Conservation (phyloP, 2,113 vertebrate species). For the Panthera tigris region DNA sequence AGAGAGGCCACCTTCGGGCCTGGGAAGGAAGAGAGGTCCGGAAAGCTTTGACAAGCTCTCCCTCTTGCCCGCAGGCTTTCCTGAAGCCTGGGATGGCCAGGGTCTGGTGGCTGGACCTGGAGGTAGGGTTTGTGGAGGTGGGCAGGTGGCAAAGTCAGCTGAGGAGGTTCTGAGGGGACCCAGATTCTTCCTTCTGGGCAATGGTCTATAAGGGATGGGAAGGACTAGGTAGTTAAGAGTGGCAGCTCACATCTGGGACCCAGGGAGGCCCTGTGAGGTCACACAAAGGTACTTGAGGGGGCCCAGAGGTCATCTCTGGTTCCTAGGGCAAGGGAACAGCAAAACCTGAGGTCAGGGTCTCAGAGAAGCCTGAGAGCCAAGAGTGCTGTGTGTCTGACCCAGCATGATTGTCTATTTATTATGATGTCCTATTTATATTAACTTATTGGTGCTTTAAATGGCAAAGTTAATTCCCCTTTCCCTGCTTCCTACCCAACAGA, state of each 20-base stretch:
- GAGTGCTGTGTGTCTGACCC: conserved; percentile 10
- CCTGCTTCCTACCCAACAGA: background rate
- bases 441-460: conserved; percentile 81
- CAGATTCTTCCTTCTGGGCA: background rate
- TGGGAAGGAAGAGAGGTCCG: background rate
- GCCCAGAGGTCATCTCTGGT: background rate
- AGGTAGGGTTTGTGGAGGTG: background rate
- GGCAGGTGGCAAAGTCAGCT: conserved; percentile 2
- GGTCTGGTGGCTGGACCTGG: background rate
- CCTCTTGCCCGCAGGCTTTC: background rate
- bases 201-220: background rate
- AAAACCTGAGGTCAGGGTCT: conserved; percentile 57
- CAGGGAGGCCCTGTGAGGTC: background rate
- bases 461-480: conserved; percentile 48
- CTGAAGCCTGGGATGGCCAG: background rate
- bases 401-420: conserved; percentile 76
- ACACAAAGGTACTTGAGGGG: conserved; percentile 30
- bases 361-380: background rate
- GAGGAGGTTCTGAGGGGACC: background rate
- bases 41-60: background rate
- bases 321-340: background rate
- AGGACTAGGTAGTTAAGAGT: background rate
- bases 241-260: background rate
- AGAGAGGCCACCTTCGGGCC: background rate
- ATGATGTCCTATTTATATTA: conserved; percentile 80